These are phyloP conservation scores for Caenorhabditis becei DNA, from an alignment of 2,888 invertebrate species.

Conservation along the genomic window DNA sequence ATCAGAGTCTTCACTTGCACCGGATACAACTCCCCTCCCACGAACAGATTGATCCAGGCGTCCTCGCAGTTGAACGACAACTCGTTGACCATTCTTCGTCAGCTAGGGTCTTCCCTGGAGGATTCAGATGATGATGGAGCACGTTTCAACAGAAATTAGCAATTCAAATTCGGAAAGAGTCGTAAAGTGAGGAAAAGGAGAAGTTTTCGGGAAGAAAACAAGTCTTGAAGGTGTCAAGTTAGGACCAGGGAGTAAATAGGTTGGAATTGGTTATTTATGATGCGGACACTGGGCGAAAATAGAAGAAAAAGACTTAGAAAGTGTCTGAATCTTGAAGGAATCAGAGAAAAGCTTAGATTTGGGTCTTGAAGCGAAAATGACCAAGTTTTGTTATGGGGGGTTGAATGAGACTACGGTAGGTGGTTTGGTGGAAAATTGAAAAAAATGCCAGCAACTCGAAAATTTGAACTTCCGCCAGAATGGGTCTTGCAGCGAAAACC, in stretches of 20 bases:
- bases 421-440: too few relatives aligned
- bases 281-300: background rate
- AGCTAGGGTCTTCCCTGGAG: too few relatives aligned
- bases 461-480: too few relatives aligned
- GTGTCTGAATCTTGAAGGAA: too few relatives aligned
- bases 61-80: constrained; percentile 65
- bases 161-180: constrained; percentile 20
- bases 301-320: background rate
- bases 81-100: constrained; percentile 54
- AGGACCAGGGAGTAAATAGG: too few relatives aligned
- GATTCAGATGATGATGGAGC: too few relatives aligned
- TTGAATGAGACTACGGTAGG: too few relatives aligned
- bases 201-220: constrained; percentile 2
- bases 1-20: constrained; percentile 67
- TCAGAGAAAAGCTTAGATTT: too few relatives aligned
- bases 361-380: too few relatives aligned
- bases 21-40: constrained; percentile 67
- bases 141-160: constrained; percentile 14
- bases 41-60: constrained; percentile 68
- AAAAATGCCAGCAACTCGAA: too few relatives aligned
- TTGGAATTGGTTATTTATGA: background rate
- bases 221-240: constrained; percentile 3
- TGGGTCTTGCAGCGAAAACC: too few relatives aligned
- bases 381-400: too few relatives aligned
- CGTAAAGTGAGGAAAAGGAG: constrained; percentile 6